Base-by-base conservation (phyloP, 2,113 vertebrate genomes). In the Notothenia rossii region DNA sequence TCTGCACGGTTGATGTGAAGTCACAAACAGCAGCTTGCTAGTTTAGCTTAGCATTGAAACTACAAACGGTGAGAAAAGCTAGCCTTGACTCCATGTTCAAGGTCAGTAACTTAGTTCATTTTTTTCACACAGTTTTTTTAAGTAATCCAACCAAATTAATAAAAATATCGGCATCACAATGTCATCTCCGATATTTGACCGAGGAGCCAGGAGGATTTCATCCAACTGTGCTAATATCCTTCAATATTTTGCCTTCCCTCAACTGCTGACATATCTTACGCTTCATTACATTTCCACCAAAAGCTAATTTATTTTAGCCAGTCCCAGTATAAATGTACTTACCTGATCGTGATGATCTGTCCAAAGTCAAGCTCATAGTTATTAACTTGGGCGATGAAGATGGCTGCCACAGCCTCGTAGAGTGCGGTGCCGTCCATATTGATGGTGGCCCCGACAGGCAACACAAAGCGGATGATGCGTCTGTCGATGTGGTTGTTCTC, bases 401-500 rank as follows among this genome's bases (percentile, higher is more conserved):
- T 93, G 84, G 92, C 93, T 1, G 93, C 93, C 83, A 94, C 93
- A 0, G 93, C 93, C 83, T 94, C 93, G 50, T 94, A 94, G 29
- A 94, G 93, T 0, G 93, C 93, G 0, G 93, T 93, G 63, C 92
- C 92, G 22, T 93, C 92, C 92, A 93, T 93, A 49, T 93, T 93
- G 86, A 93, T 93, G 22, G 92, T 93, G 78, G 92, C 92, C 0
- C 92, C 93, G 25, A 94, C 93, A 0, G 93, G 93, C 71, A 94
- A 87, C 82, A 94, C 93, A 1, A 94, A 94, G 87, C 93, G 93
- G 75, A 94, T 94, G 76, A 94, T 94, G 68, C 93, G 93, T 69
- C 93, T 74, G 89, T 94, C 93, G 4, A 94, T 94, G 85, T 94
- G 93, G 54, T 94, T 94, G 85, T 94, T 94, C 82, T 94, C 93